phyloP scores from a whole-genome alignment of 2,888 invertebrate genomes.

The Pilophorus perplexus region DNA sequence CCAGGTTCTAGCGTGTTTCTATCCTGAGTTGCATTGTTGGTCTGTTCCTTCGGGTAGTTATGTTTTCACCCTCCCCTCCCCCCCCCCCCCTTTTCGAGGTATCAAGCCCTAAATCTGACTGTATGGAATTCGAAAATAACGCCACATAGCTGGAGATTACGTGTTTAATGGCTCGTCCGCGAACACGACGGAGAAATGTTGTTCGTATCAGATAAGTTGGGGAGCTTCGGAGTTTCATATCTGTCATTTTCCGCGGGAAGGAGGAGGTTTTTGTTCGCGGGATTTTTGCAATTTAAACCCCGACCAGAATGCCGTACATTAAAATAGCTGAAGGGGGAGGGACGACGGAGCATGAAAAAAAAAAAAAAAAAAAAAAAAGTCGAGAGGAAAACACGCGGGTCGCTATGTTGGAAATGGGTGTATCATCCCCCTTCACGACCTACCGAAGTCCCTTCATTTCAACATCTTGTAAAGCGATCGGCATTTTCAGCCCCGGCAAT shows the following conservation, averaged over 20 bases:
- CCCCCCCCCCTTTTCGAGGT: background rate
- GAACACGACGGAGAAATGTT: conserved; percentile 20
- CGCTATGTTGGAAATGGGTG: conserved; percentile 37
- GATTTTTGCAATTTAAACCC: conserved; percentile 23
- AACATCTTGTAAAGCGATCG: conserved; percentile 40
- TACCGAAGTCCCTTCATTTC: conserved; percentile 35
- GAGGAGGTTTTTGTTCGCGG: background rate
- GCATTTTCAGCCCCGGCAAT: conserved; percentile 35
- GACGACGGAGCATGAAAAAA: conserved; percentile 2
- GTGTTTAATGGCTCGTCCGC: conserved; percentile 22
- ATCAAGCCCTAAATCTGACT: conserved; percentile 17
- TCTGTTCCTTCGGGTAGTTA: background rate
- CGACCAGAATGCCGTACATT: conserved; percentile 34
- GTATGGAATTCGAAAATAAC: conserved; percentile 17
- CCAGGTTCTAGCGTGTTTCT: no score
- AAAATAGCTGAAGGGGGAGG: conserved; percentile 28
- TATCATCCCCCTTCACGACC: conserved; percentile 22
- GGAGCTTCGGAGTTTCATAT: background rate
- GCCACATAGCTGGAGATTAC: background rate
- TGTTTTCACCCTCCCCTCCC: background rate
- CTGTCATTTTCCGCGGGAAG: conserved; percentile 27
- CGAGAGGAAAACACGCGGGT: conserved; percentile 30
- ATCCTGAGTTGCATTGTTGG: background rate
- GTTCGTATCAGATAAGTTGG: conserved; percentile 33
- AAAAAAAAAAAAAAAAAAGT: conserved; percentile 24